Evolutionary conservation across 2,113 vertebrate species (phyloP).

Genomic region (Asarcornis scutulata): DNA sequence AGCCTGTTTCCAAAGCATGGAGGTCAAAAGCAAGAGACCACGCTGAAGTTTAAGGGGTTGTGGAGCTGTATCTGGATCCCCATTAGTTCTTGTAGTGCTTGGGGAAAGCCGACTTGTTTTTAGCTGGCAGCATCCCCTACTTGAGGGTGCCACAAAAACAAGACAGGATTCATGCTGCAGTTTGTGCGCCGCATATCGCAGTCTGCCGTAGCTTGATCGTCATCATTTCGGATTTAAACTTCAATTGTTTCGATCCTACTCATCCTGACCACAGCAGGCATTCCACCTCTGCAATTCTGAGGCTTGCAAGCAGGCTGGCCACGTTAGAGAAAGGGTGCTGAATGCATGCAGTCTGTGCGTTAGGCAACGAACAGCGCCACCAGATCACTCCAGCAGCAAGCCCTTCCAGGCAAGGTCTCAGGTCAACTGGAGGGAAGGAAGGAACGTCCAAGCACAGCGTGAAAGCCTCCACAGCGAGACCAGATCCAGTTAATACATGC

Average conservation of each 20-base stretch:
- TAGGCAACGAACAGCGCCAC: not conserved
- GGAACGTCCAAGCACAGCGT: not conserved
- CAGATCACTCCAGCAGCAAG: not conserved
- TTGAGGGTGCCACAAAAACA: not conserved
- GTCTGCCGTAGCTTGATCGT: not conserved
- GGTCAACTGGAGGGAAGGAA: not conserved
- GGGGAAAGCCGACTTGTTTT: not conserved
- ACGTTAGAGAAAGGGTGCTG: not conserved
- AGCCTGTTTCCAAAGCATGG: not conserved
- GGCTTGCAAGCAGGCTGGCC: not conserved
- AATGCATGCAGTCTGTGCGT: slow-evolving; percentile 45
- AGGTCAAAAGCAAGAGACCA: not conserved
- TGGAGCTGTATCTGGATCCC: not conserved
- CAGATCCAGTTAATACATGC: not conserved
- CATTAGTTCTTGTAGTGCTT: not conserved
- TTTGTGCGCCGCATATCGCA: not conserved
- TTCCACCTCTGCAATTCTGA: not conserved
- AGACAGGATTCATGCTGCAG: not conserved
- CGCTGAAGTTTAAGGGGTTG: not conserved
- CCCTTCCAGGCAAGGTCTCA: not conserved
- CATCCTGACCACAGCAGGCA: slow-evolving; percentile 4
- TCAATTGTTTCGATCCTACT: slow-evolving; percentile 56
- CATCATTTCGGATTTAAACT: slow-evolving; percentile 69
- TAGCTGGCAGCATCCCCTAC: not conserved
- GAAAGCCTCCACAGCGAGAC: not conserved